These are phyloP conservation scores for Urosaurus nigricauda DNA, from an alignment of 2,797 vertebrate genomes.

Conservation along the genomic window DNA sequence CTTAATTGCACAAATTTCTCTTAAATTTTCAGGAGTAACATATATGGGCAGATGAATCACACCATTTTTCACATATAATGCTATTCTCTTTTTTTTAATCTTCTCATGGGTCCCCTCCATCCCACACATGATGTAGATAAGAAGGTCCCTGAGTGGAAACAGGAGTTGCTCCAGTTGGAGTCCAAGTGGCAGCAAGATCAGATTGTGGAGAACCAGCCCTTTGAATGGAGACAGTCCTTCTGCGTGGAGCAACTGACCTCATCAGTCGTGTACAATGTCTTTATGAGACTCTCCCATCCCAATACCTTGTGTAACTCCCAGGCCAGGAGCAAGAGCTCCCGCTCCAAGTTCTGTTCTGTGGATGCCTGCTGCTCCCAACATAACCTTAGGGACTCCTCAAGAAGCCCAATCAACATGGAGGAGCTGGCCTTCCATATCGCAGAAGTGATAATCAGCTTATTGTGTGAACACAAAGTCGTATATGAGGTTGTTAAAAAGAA, in stretches of 20 bases:
- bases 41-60: too few species aligned
- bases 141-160: conserved; percentile 7
- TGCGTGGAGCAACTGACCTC: conserved; percentile 42
- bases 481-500: not conserved
- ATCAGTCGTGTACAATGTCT: not conserved
- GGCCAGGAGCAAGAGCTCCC: not conserved
- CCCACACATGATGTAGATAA: not conserved
- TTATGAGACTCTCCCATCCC: conserved; percentile 3
- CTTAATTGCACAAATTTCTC: too few species aligned
- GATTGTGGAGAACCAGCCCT: conserved; percentile 7
- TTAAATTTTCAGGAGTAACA: too few species aligned
- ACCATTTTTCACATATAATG: too few species aligned
- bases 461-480: conserved; percentile 8
- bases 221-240: not conserved
- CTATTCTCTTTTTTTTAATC: too few species aligned
- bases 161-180: conserved; percentile 35
- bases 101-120: too few species aligned
- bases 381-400: not conserved
- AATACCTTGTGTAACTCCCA: not conserved
- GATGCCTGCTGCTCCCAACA: conserved; percentile 9
- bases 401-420: not conserved
- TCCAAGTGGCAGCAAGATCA: conserved; percentile 31
- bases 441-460: not conserved
- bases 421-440: conserved; percentile 21
- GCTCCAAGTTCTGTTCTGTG: conserved; percentile 22